A percentile compares a stretch with the other conserved stretches of the same genome.
Conservation (phyloP, 2,797 vertebrate genomes). For the Smutsia temminckii region DNA sequence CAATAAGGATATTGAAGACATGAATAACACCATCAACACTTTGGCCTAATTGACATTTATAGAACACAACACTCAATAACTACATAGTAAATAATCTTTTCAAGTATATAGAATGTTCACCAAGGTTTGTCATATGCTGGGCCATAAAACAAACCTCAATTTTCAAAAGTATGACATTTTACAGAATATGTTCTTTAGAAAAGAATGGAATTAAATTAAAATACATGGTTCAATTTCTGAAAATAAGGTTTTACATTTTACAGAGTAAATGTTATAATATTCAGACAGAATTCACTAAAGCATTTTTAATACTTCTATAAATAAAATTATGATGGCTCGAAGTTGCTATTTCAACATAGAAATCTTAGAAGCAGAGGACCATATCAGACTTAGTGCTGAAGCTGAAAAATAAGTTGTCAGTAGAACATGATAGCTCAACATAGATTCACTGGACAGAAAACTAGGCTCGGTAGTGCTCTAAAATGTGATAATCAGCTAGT, state of each 20-base stretch:
- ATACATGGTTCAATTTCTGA: neutral
- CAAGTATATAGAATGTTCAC: neutral
- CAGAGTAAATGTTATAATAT: neutral
- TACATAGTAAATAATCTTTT: neutral
- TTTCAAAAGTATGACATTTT: neutral
- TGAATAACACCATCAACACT: neutral
- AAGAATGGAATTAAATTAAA: constrained; percentile 19
- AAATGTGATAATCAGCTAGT: neutral
- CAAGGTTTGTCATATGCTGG: neutral
- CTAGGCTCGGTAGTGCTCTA: neutral
- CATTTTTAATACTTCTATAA: neutral
- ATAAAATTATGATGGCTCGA: constrained; percentile 22
- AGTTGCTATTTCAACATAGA: neutral
- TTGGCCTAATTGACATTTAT: neutral
- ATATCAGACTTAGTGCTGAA: neutral
- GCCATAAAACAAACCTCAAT: neutral
- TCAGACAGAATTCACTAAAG: neutral
- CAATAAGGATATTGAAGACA: neutral
- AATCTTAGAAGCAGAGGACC: neutral
- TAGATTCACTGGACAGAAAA: neutral
- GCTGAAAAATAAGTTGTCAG: constrained; percentile 10
- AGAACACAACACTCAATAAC: neutral
- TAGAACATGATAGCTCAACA: neutral
- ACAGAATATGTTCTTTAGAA: neutral
- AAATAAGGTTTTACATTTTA: constrained; percentile 2